Conservation (phyloP, 2,888 invertebrate genomes). For the Eristalinus aeneus region DNA sequence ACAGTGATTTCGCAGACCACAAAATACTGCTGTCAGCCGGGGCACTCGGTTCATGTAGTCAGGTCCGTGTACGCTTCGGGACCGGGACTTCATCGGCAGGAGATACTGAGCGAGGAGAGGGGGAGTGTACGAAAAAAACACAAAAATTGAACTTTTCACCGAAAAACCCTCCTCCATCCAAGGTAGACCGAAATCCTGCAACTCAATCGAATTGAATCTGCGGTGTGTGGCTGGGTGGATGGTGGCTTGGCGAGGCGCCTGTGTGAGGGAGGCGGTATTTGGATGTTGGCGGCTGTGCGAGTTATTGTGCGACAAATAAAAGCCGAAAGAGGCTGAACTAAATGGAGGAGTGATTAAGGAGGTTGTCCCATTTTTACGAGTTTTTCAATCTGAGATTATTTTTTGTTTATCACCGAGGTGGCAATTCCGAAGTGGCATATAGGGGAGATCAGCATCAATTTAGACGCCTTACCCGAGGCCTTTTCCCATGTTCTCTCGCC, state of each 20-base stretch:
- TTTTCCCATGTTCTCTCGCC: background rate
- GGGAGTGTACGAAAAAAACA: background rate
- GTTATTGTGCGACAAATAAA: conserved; percentile 53
- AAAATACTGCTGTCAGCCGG: conserved; percentile 36
- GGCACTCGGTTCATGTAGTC: conserved; percentile 1
- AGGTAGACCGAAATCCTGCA: conserved; percentile 40
- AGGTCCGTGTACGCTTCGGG: conserved; percentile 7
- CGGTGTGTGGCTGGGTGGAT: background rate
- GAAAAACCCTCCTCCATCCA: conserved; percentile 16
- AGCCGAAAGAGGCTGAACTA: conserved; percentile 45
- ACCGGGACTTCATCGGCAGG: conserved; percentile 43
- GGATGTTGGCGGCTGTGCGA: background rate
- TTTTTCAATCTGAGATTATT: conserved; percentile 66
- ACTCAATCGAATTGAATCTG: conserved; percentile 25
- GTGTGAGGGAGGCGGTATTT: too few relatives aligned
- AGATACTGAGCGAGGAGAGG: conserved; percentile 2
- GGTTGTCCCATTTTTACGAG: conserved; percentile 51
- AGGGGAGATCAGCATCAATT: conserved; percentile 61
- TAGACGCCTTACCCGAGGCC: conserved; percentile 19
- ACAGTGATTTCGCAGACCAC: conserved; percentile 57
- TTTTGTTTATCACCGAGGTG: conserved; percentile 64
- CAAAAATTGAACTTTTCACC: conserved; percentile 31
- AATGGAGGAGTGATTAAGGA: conserved; percentile 55
- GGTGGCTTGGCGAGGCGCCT: background rate
- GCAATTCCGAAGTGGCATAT: conserved; percentile 52